Conservation (phyloP, 1,140 invertebrate genomes). For the Lepidurus apus region DNA sequence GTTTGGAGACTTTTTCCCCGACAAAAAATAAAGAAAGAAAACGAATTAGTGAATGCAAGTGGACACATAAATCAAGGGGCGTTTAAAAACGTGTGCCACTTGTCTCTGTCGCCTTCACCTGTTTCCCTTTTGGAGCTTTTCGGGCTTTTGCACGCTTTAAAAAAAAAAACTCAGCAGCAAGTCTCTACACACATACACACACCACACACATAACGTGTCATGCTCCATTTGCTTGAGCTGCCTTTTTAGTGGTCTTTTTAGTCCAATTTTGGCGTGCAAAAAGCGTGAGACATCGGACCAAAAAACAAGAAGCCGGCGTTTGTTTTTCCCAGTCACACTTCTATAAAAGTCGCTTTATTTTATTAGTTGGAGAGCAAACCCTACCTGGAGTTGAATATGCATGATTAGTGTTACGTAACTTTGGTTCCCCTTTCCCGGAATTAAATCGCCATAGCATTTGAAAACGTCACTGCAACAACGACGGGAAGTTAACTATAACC, state of each 20-base stretch:
- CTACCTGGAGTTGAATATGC: too few species aligned
- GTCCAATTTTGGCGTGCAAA: background rate
- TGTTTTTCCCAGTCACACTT: too few species aligned
- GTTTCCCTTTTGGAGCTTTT: slow-evolving; percentile 3
- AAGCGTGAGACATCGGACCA: background rate
- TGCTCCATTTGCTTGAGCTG: background rate
- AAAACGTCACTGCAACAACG: too few species aligned
- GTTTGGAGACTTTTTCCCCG: too few species aligned
- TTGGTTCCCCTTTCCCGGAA: too few species aligned
- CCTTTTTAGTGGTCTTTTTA: too few species aligned
- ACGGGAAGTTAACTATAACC: too few species aligned
- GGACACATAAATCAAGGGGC: slow-evolving; percentile 8
- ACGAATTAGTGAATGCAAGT: slow-evolving; percentile 10
- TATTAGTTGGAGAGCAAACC: too few species aligned
- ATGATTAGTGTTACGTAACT: too few species aligned
- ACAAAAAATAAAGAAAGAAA: background rate
- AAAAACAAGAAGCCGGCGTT: background rate
- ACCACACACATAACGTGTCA: background rate
- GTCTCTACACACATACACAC: background rate
- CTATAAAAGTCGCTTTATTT: too few species aligned
- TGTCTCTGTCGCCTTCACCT: slow-evolving; percentile 20
- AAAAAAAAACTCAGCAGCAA: background rate
- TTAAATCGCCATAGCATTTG: too few species aligned
- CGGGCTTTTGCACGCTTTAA: background rate
- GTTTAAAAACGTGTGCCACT: slow-evolving; percentile 22